Evolutionary conservation across 2,888 invertebrate genomes (phyloP), one percentile per base, ranked within the genome.

Genomic region (Pyrocoelia pectoralis): DNA sequence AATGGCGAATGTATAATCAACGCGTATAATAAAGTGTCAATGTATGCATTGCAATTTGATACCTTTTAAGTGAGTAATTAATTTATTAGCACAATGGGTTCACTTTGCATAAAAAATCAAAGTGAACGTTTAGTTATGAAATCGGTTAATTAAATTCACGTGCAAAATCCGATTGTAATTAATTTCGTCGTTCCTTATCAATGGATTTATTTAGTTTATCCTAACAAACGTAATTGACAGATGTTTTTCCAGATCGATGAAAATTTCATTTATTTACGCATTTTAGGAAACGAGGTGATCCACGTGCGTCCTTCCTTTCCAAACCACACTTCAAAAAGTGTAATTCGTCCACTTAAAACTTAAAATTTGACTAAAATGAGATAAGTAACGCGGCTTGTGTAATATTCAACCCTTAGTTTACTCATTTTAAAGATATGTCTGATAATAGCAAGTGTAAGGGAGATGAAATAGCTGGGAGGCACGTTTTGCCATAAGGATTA

Each of bases 371-470:
- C n/a, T 2, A n/a, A 33, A 33, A 33, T 33, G 33, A n/a, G 33
- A 33, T 33, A 33, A 33, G 33, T 24, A 33, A 8, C n/a, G n/a
- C n/a, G 10, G 33, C n/a, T n/a, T 33, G 33, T n/a, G n/a, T 33
- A 10, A 33, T 33, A n/a, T 48, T 50, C 14, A 28, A 50, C 18
- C 50, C 50, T 24, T 50, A 24, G 24, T 8, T 29, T 48, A 17
- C 12, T 48, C 14, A 19, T 17, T 10, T 48, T 48, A 48, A 17
- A 14, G 50, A 28, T 48, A 19, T 19, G 24, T 12, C 52, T 52
- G 52, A 52, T 52, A 52, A 52, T 38, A 52, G 13, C 40, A 52
- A 52, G 28, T 29, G 12, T 38, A 52, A 52, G 38, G 52, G 52
- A 52, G 40, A 33, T 54, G 53, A 54, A 38, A 40, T 14, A 12